phyloP scores from a whole-genome alignment of 2,113 vertebrate genomes.

The Rousettus leschenaultii region DNA sequence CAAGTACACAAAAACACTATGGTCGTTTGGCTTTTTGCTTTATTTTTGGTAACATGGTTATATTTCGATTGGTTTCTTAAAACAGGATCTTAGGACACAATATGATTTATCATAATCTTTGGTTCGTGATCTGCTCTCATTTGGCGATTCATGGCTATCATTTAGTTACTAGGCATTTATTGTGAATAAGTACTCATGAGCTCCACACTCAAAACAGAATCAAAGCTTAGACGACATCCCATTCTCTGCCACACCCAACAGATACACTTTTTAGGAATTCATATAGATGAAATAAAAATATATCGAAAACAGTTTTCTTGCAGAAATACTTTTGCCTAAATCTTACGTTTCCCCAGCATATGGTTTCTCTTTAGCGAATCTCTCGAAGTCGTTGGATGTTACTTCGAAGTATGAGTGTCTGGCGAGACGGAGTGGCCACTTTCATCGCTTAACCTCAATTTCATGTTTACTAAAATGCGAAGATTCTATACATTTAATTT shows the following conservation, averaged over 20 bases:
- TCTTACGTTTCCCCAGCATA: neutral
- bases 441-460: neutral
- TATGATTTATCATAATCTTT: neutral
- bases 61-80: neutral
- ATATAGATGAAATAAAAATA: neutral
- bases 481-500: neutral
- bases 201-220: neutral
- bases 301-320: neutral
- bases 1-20: neutral
- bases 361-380: neutral
- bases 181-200: neutral
- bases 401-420: neutral
- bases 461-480: neutral
- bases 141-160: neutral
- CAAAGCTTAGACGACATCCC: neutral
- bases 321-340: neutral
- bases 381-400: neutral
- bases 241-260: neutral
- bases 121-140: neutral
- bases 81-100: neutral
- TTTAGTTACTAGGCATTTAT: neutral
- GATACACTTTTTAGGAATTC: neutral
- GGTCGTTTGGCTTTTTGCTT: neutral
- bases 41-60: neutral
- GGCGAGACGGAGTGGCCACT: neutral